Base-by-base conservation (phyloP, 1,140 invertebrate species). In the Dinothrombium tinctorium region DNA sequence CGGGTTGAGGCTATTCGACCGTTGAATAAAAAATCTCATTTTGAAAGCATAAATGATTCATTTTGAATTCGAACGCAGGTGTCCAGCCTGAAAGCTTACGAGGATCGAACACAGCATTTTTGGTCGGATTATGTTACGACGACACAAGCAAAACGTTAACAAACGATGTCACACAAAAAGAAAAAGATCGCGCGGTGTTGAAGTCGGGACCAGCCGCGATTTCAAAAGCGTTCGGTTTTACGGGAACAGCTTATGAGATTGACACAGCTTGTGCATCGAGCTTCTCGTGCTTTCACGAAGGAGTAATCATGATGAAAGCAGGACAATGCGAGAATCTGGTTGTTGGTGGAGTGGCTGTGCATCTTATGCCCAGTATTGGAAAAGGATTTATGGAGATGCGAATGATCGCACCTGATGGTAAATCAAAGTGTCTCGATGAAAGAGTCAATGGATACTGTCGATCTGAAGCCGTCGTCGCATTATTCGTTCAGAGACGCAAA, bases 51-150 rank as follows among this genome's bases (percentile, higher is more conserved):
- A 57, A 50, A 80, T 9, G 86, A 84, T 57, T 84, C 81, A 21
- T 57, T 58, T 21, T 71, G 72, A 46, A 51, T 86, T n/a, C 65
- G n/a, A n/a, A n/a, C n/a, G n/a, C n/a, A n/a, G n/a, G n/a, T n/a
- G n/a, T n/a, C n/a, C n/a, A n/a, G n/a, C n/a, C n/a, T n/a, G n/a
- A n/a, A n/a, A n/a, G n/a, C n/a, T n/a, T n/a, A n/a, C n/a, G 70
- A 50, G 86, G 81, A 37, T 69, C 71, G 6, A 77, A 68, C 49
- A 92, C 80, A 29, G 84, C 82, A 35, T 82, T 89, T 0, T 89
- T 77, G 56, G 69, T 90, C 45, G 83, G 83, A 36, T 75, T 15
- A 8, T 28, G 26, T 28, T 28, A 28, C 26, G n/a, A 28, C n/a
- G 26, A 28, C n/a, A 28, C 26, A 28, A 7, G n/a, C 7, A 8